A percentile compares a stretch with the other conserved stretches of the same genome.
Evolutionary conservation across 2,113 vertebrate genomes (phyloP).

Genomic region (Mustela lutreola): DNA sequence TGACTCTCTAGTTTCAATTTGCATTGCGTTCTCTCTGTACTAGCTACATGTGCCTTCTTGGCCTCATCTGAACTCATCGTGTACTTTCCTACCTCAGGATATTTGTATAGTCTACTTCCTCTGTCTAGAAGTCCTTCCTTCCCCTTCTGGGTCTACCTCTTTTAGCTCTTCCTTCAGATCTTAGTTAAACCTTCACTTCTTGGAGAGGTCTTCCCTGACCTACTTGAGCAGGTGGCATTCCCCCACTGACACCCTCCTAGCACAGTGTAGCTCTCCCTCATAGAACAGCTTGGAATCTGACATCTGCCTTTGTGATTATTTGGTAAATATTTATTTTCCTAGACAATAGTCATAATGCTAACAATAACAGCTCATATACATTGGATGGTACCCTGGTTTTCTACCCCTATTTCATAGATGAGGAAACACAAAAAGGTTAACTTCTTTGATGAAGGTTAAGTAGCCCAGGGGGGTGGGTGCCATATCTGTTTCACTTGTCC

Average conservation of each 20-base stretch:
- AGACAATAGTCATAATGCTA: neutral
- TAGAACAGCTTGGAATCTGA: neutral
- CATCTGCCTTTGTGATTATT: slow-evolving; percentile 12
- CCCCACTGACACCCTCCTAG: neutral
- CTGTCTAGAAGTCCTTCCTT: neutral
- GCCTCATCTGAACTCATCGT: neutral
- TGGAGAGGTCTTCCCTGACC: neutral
- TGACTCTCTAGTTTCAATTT: neutral
- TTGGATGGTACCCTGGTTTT: neutral
- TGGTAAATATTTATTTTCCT: neutral
- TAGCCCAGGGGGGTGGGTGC: neutral
- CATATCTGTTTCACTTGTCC: neutral
- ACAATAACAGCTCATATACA: neutral
- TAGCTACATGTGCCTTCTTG: accelerated
- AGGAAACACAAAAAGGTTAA: neutral
- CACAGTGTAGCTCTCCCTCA: neutral
- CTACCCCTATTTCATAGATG: neutral
- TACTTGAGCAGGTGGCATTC: neutral
- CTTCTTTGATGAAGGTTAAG: neutral
- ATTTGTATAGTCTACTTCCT: neutral
- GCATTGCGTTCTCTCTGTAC: neutral
- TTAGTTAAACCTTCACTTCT: neutral
- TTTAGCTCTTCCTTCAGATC: neutral
- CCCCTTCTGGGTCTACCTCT: neutral
- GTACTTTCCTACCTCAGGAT: neutral